Base-by-base conservation (phyloP, 2,797 vertebrate species). In the Geotria australis region DNA sequence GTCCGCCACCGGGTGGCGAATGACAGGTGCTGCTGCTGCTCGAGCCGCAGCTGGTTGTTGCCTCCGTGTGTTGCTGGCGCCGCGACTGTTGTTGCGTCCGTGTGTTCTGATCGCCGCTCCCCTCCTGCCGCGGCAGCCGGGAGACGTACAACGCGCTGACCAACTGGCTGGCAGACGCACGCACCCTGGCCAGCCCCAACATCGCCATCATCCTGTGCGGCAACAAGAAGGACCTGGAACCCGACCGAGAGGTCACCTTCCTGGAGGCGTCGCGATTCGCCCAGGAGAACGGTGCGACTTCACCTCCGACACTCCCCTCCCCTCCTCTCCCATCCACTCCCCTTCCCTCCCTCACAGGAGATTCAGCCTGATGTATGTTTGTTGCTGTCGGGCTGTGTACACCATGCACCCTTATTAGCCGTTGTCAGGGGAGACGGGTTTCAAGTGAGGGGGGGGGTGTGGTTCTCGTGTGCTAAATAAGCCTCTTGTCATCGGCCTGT, bases 111-210 rank as follows among this genome's bases (percentile, higher is more conserved):
- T 51, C 10, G 8, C 64, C 61, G 60, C 64, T 63, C 13, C 45
- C 58, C 46, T 63, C 38, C 60, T 12, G 59, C 61, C 47, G 61
- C 56, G 49, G 2, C 60, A 91, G 84, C 66, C 78, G 85, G 48
- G 85, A 91, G 71, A 91, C 84, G 0, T 91, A 91, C 69, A 91
- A 91, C 2, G 80, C 85, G 5, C 68, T 91, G 66, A 83, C 85
- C 57, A 85, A 83, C 48, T 91, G 84, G 85, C 62, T 91, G 60
- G 86, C 81, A 0, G 85, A 91, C 2, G 85, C 85, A 51, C 73
- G 85, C 62, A 91, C 85, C 48, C 67, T 91, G 63, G 85, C 85
- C 57, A 91, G 85, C 66, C 85, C 83, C 65, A 91, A 86, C 67
- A 91, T 91, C 1, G 79, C 88, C 66, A 81, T 89, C 61, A 88